Conservation (phyloP, 2,797 vertebrate species). For the Chrysocyon brachyurus region DNA sequence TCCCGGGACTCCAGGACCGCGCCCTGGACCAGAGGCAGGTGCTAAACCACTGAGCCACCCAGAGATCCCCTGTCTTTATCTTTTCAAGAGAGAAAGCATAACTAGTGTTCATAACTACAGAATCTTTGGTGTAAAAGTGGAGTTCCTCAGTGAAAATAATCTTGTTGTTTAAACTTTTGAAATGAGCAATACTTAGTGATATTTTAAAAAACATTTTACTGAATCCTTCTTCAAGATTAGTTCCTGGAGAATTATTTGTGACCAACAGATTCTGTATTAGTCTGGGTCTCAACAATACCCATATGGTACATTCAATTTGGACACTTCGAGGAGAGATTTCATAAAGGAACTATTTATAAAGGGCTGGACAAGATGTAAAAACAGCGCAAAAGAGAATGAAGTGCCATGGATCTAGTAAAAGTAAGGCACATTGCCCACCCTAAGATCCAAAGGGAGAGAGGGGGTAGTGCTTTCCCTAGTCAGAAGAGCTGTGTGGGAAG, state of each 20-base stretch:
- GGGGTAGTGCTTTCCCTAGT: not conserved
- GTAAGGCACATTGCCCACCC: too few species aligned
- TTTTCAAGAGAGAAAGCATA: not conserved
- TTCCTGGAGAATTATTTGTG: not conserved
- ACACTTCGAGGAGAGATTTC: not conserved
- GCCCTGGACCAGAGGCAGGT: too few species aligned
- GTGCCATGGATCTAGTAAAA: not conserved
- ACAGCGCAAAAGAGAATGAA: not conserved
- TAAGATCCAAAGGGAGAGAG: not conserved
- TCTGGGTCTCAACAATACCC: not conserved
- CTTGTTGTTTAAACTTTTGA: conserved; percentile 39
- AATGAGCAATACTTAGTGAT: not conserved
- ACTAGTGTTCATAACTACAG: not conserved
- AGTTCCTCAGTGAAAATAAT: not conserved
- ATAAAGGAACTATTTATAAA: not conserved
- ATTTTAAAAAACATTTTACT: not conserved
- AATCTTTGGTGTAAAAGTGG: conserved; percentile 1
- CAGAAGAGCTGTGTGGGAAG: not conserved
- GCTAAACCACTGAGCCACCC: too few species aligned
- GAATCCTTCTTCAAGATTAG: not conserved
- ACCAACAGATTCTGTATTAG: not conserved
- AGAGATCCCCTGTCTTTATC: not conserved
- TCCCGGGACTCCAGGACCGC: too few species aligned
- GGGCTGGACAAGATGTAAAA: not conserved
- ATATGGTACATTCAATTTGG: not conserved